Evolutionary conservation across 2,888 invertebrate genomes (phyloP).

Genomic region (Agonum fuliginosum): DNA sequence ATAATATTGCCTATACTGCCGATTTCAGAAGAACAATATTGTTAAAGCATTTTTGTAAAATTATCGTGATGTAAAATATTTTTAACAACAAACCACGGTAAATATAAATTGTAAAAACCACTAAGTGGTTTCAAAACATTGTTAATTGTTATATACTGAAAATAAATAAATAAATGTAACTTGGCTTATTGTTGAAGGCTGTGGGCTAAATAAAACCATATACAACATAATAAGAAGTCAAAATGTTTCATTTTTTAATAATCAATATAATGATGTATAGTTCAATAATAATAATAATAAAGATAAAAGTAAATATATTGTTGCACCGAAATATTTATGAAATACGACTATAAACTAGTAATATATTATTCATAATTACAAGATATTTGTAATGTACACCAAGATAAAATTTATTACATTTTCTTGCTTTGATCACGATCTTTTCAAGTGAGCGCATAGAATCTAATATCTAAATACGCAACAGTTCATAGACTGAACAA

Average conservation of each 20-base stretch:
- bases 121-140: constrained; percentile 40
- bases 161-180: constrained; percentile 52
- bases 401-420: constrained; percentile 31
- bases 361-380: constrained; percentile 38
- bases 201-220: constrained; percentile 53
- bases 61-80: constrained; percentile 41
- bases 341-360: constrained; percentile 40
- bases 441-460: constrained; percentile 49
- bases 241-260: constrained; percentile 54
- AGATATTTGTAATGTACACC: constrained; percentile 41
- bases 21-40: no score
- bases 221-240: constrained; percentile 50
- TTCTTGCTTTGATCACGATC: constrained; percentile 42
- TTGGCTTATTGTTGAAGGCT: constrained; percentile 48
- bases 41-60: constrained; percentile 32
- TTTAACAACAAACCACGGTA: constrained; percentile 31
- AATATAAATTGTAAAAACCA: constrained; percentile 5
- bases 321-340: constrained; percentile 52
- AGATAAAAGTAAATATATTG: constrained; percentile 54
- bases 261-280: constrained; percentile 56
- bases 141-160: constrained; percentile 38
- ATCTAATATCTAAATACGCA: constrained; percentile 47
- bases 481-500: constrained; percentile 35
- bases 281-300: constrained; percentile 55
- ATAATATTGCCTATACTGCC: no score